Base-by-base conservation (phyloP, 2,797 vertebrate species). In the Helarctos malayanus region DNA sequence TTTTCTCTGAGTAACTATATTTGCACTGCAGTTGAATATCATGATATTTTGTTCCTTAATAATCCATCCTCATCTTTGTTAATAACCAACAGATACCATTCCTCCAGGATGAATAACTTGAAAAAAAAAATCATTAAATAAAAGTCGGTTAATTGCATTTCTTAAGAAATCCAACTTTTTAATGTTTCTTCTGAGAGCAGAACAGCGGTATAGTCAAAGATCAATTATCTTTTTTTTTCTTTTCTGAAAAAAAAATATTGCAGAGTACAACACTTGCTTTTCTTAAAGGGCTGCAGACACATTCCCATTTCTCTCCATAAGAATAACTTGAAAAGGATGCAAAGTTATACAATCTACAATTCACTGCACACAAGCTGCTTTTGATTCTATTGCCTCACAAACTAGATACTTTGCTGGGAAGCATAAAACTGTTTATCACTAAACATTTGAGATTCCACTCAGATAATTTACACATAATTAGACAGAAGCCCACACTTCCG, bases 401-500 rank as follows among this genome's bases (percentile, higher is more conserved):
- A 97, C 95, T 93, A 97, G 89, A 95, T 91, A 88, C 91, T 94
- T 96, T 97, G 82, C 93, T 90, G 87, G 68, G 80, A 98, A 97
- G 86, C 93, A 96, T 96, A 97, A 97, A 97, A 98, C 92, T 91
- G 81, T 95, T 98, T 98, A 96, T 95, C 97, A 92, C 93, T 97
- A 98, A 98, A 97, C 95, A 96, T 96, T 96, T 97, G 92, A 93
- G 92, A 97, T 96, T 97, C 93, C 75, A 86, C 96, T 97, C 91
- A 97, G 96, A 98, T 98, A 98, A 98, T 97, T 98, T 98, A 97
- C 84, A 97, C 23, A 25, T 97, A 98, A 97, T 95, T 97, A 98
- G 98, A 93, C 76, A 97, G 95, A 97, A 98, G 38, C 95, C 97
- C 84, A 88, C 81, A 97, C 81, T 80, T 96, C 38, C 19, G 63